These are phyloP conservation scores for Geopemphigus sp. DNA, from an alignment of 1,140 invertebrate species.

Conservation along the genomic window DNA sequence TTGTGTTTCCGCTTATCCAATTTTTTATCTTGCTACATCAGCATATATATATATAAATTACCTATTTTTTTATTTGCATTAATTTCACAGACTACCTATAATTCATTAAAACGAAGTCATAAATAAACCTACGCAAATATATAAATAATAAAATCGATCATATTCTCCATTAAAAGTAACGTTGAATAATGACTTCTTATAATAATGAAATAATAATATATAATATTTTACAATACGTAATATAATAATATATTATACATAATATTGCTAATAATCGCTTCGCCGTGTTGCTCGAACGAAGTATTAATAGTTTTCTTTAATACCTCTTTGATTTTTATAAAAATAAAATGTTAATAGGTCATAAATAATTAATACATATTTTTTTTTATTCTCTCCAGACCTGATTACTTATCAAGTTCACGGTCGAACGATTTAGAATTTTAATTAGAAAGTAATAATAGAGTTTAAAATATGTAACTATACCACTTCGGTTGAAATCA, in stretches of 20 bases:
- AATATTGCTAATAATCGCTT: no score
- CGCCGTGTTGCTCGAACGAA: background rate
- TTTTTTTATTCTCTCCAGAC: background rate
- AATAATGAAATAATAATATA: no score
- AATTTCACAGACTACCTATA: background rate
- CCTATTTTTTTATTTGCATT: background rate
- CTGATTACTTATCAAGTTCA: no score
- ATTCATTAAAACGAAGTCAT: background rate
- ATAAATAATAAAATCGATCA: background rate
- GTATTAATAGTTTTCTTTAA: background rate
- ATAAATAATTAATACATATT: background rate
- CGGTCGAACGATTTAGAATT: background rate
- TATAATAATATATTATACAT: no score
- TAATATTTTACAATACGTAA: no score
- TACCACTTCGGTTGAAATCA: background rate
- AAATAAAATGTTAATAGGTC: background rate
- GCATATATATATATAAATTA: constrained; percentile 14
- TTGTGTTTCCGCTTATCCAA: background rate
- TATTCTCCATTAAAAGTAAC: background rate
- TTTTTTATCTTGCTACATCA: background rate
- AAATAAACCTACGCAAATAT: background rate
- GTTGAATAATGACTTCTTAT: background rate
- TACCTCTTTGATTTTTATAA: background rate
- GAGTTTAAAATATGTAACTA: background rate
- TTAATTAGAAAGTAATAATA: background rate